phyloP scores from a whole-genome alignment of 1,140 invertebrate species.

The Pararge aegeria region DNA sequence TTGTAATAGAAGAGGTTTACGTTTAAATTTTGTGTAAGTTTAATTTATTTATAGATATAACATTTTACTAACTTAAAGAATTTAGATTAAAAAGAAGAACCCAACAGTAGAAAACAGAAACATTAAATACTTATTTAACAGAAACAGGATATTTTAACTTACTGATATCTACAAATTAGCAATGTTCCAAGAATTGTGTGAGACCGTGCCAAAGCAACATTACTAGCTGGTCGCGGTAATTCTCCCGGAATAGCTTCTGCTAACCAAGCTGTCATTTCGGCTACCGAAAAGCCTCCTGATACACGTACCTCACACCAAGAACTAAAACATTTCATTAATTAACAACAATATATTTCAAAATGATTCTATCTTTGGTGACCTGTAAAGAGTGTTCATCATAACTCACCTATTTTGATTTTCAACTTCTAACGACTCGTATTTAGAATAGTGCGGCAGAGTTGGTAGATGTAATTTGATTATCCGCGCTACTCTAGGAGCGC shows the following conservation, averaged over 20 bases:
- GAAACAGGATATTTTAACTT: slow-evolving; percentile 39
- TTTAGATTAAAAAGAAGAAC: too few species aligned
- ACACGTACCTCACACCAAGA: slow-evolving; percentile 51
- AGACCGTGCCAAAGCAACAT: slow-evolving; percentile 48
- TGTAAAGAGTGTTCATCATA: too few species aligned
- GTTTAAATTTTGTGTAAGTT: too few species aligned
- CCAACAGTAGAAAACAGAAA: too few species aligned
- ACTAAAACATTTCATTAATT: slow-evolving; percentile 31
- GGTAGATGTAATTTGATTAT: slow-evolving; percentile 53
- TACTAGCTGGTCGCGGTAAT: slow-evolving; percentile 54
- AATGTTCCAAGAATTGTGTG: slow-evolving; percentile 55
- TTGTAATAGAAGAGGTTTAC: too few species aligned
- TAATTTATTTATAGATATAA: too few species aligned
- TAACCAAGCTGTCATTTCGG: slow-evolving; percentile 69
- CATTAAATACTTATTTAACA: too few species aligned
- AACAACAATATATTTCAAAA: not conserved
- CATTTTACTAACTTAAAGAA: too few species aligned
- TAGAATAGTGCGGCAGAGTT: slow-evolving; percentile 58
- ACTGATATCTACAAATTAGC: slow-evolving; percentile 63
- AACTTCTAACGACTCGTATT: slow-evolving; percentile 46
- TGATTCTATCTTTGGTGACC: too few species aligned
- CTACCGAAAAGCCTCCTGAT: slow-evolving; percentile 66
- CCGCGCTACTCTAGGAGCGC: slow-evolving; percentile 64
- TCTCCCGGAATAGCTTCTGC: slow-evolving; percentile 58
- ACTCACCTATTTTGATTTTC: slow-evolving; percentile 36